These are phyloP conservation scores for Hozukius guyotensis DNA, from an alignment of 2,797 vertebrate species.

Conservation along the genomic window DNA sequence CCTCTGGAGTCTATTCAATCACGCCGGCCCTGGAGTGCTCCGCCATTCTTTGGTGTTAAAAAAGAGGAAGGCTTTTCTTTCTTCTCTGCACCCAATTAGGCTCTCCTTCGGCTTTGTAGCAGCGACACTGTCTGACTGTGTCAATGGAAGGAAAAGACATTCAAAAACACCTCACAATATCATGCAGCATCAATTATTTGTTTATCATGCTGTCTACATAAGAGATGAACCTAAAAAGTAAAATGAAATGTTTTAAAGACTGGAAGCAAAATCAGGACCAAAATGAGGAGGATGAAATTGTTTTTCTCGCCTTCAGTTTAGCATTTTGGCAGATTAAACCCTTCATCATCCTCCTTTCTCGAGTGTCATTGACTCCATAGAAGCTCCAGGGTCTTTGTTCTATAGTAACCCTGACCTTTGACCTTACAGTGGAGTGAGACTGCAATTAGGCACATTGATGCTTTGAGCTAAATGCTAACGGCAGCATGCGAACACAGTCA, in stretches of 20 bases:
- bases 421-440: neutral
- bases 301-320: neutral
- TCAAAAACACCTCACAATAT: slow-evolving; percentile 58
- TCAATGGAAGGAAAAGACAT: slow-evolving; percentile 50
- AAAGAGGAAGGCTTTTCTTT: slow-evolving; percentile 73
- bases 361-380: slow-evolving; percentile 8
- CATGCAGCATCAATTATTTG: slow-evolving; percentile 17
- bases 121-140: slow-evolving; percentile 46
- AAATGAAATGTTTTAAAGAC: neutral
- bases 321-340: neutral
- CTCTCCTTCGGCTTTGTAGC: slow-evolving; percentile 64
- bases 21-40: slow-evolving; percentile 67
- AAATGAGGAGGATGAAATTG: neutral
- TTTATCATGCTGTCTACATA: slow-evolving; percentile 9
- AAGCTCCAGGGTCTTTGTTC: neutral
- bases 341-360: slow-evolving; percentile 7
- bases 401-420: slow-evolving; percentile 24
- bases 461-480: neutral
- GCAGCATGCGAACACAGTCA: neutral
- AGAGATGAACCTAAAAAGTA: neutral
- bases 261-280: neutral
- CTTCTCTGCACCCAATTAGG: slow-evolving; percentile 77
- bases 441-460: neutral
- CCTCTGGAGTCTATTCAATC: slow-evolving; percentile 78
- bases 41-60: slow-evolving; percentile 70